Evolutionary conservation across 2,888 invertebrate species (phyloP).

Genomic region (Caenorhabditis parvicauda): DNA sequence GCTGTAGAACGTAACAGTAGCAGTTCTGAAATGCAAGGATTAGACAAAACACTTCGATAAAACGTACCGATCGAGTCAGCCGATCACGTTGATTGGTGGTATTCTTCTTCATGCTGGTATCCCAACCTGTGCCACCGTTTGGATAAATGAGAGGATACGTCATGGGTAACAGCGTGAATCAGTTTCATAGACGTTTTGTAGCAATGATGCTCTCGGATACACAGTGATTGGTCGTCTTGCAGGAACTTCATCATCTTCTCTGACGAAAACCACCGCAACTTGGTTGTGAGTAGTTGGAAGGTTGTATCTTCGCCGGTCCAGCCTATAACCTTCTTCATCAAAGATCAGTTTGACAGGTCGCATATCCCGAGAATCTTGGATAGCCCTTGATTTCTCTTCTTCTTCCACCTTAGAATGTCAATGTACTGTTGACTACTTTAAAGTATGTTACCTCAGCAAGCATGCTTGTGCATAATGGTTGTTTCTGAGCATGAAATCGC

Average conservation of each 20-base stretch:
- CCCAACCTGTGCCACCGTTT: conserved; percentile 39
- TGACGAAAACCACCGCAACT: conserved; percentile 39
- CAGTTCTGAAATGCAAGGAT: no score
- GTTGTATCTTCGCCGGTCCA: conserved; percentile 32
- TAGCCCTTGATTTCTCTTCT: neutral
- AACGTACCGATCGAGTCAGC: conserved; percentile 39
- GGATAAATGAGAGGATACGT: conserved; percentile 64
- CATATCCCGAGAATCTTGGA: neutral
- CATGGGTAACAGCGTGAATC: conserved; percentile 62
- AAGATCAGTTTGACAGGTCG: conserved; percentile 13
- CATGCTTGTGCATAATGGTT: no score
- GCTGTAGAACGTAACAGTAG: conserved; percentile 1
- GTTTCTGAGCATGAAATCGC: no score
- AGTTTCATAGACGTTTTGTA: conserved; percentile 58
- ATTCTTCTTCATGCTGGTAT: conserved; percentile 7
- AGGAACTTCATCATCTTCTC: conserved; percentile 17
- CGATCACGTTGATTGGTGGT: conserved; percentile 2
- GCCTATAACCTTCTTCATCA: neutral
- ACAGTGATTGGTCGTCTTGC: conserved; percentile 59
- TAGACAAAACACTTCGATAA: no score
- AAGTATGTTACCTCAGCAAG: no score
- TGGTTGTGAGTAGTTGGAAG: conserved; percentile 28
- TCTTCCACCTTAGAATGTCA: conserved; percentile 3
- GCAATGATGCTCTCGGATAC: conserved; percentile 33
- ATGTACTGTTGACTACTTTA: no score